A percentile compares a stretch with the other conserved stretches of the same genome.
phyloP scores from a whole-genome alignment of 1,140 invertebrate genomes.

The Ruditapes philippinarum region DNA sequence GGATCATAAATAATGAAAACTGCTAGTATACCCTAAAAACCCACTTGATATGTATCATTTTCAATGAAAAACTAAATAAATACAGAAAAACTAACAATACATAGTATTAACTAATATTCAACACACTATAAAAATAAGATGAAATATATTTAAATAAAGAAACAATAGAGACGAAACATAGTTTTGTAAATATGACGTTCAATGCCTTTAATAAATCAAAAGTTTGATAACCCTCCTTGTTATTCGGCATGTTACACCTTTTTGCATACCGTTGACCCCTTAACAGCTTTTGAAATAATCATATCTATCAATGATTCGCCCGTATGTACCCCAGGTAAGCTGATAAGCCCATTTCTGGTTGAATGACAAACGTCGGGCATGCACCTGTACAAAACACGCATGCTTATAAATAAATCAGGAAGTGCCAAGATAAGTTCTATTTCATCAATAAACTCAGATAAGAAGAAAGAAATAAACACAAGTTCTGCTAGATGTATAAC shows the following conservation, averaged over 20 bases:
- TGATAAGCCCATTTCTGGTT: constrained; percentile 36
- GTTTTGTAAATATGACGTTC: too few relatives aligned
- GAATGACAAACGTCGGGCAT: constrained; percentile 17
- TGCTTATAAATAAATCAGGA: constrained; percentile 13
- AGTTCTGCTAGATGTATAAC: background rate
- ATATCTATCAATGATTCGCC: constrained; percentile 5
- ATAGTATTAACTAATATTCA: too few relatives aligned
- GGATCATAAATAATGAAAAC: too few relatives aligned
- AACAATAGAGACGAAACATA: too few relatives aligned
- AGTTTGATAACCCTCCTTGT: constrained; percentile 1
- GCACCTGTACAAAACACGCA: constrained; percentile 4
- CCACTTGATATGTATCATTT: too few relatives aligned
- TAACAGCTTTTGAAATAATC: constrained; percentile 21
- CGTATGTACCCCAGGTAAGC: constrained; percentile 25
- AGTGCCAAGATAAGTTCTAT: constrained; percentile 13
- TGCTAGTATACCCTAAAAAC: too few relatives aligned
- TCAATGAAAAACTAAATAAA: too few relatives aligned
- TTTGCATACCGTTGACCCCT: constrained; percentile 19
- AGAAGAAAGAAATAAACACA: background rate
- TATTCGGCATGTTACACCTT: background rate
- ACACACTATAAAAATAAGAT: too few relatives aligned
- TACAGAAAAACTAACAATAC: too few relatives aligned
- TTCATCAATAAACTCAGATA: constrained; percentile 13
- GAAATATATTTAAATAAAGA: too few relatives aligned
- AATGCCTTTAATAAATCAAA: too few relatives aligned